These are phyloP conservation scores for Atractosteus spatula DNA, from an alignment of 2,113 vertebrate genomes.

Conservation along the genomic window DNA sequence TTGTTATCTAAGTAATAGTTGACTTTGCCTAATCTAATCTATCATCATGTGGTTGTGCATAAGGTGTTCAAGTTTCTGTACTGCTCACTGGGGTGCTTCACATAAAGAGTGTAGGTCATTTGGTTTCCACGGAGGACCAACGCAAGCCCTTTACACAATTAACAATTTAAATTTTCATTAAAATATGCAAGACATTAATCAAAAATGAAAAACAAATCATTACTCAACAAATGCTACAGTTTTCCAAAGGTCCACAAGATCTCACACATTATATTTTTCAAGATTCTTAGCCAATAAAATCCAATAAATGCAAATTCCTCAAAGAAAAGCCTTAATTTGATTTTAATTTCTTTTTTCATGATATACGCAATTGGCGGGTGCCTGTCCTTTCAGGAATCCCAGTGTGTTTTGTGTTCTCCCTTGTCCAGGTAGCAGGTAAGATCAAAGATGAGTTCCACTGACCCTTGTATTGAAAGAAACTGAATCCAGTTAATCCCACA, in stretches of 20 bases:
- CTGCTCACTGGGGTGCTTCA: too few relatives aligned
- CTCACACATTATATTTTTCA: neutral
- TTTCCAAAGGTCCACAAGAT: too few relatives aligned
- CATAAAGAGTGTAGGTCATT: too few relatives aligned
- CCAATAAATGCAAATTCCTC: neutral
- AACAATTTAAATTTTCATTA: too few relatives aligned
- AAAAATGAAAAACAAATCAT: too few relatives aligned
- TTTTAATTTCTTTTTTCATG: neutral
- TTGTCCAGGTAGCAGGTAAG: neutral
- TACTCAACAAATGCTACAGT: too few relatives aligned
- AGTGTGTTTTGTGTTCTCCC: neutral
- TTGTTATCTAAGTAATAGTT: too few relatives aligned
- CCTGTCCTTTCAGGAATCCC: neutral
- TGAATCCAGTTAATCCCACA: constrained; percentile 39
- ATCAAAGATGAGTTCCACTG: constrained; percentile 9
- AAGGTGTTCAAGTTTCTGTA: too few relatives aligned
- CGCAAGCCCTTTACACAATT: too few relatives aligned
- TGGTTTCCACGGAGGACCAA: neutral
- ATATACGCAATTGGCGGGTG: neutral
- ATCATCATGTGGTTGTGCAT: too few relatives aligned
- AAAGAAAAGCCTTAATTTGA: neutral
- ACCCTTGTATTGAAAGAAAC: constrained; percentile 27
- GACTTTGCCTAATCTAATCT: too few relatives aligned
- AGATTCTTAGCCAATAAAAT: neutral
- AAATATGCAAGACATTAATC: too few relatives aligned